Evolutionary conservation across 2,797 vertebrate species (phyloP).

Genomic region (Euthynnus affinis): DNA sequence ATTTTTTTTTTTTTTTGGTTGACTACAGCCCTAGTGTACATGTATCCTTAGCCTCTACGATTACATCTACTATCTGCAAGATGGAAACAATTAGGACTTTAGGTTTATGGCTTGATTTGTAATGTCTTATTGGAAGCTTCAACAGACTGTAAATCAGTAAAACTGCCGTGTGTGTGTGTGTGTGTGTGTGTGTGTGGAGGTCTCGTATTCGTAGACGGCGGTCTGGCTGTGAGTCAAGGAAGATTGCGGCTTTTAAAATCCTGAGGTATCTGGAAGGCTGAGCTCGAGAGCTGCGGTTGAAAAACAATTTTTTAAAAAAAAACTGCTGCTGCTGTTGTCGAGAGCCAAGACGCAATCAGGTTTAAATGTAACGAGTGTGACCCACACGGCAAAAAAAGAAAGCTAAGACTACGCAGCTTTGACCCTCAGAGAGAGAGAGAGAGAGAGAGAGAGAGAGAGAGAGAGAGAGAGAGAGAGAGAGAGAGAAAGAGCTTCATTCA

Average conservation of each 20-base stretch:
- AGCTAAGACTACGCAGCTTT: slow-evolving; percentile 10
- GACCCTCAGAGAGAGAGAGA: slow-evolving; percentile 8
- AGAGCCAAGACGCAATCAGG: slow-evolving; percentile 27
- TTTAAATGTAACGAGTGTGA: slow-evolving; percentile 14
- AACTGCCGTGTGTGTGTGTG: not conserved
- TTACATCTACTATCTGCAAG: not conserved
- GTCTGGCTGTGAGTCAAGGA: slow-evolving; percentile 49
- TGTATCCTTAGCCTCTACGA: not conserved
- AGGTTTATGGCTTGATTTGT: not conserved
- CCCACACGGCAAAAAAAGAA: not conserved
- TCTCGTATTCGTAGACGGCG: slow-evolving; percentile 31
- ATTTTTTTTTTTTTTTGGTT: too few relatives aligned
- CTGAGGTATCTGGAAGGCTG: not conserved
- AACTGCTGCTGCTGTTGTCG: slow-evolving; percentile 6
- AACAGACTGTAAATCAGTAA: slow-evolving; percentile 15
- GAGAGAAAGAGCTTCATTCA: not conserved
- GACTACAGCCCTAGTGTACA: too few relatives aligned
- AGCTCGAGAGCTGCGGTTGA: not conserved
- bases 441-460: slow-evolving; percentile 11
- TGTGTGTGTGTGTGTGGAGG: too few relatives aligned
- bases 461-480: slow-evolving; percentile 2
- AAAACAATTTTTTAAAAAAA: slow-evolving; percentile 43
- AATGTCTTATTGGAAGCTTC: slow-evolving; percentile 13
- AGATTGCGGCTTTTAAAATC: slow-evolving; percentile 33
- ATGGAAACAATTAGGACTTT: not conserved